phyloP scores from a whole-genome alignment of 1,140 invertebrate genomes.

The Cyphomyrmex costatus region DNA sequence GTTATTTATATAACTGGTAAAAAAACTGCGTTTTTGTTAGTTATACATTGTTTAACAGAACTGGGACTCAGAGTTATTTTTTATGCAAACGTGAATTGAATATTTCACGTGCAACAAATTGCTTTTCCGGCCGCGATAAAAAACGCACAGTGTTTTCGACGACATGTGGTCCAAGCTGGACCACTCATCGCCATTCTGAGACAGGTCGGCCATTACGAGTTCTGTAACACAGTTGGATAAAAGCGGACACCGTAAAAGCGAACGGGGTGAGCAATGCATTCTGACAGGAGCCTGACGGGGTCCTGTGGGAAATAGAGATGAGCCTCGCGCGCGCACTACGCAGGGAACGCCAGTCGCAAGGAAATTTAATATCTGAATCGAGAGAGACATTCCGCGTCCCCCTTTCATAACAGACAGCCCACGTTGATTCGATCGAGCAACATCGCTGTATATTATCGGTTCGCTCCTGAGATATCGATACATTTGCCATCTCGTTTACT shows the following conservation, averaged over 20 bases:
- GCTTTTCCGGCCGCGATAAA: neutral
- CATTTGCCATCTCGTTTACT: slow-evolving; percentile 22
- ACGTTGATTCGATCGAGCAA: slow-evolving; percentile 1
- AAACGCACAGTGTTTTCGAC: slow-evolving; percentile 12
- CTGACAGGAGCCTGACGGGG: slow-evolving; percentile 22
- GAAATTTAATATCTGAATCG: slow-evolving; percentile 77
- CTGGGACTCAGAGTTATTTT: neutral
- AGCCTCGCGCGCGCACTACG: slow-evolving; percentile 16
- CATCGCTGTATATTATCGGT: slow-evolving; percentile 3
- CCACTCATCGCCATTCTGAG: slow-evolving; percentile 25
- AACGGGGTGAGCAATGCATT: slow-evolving; percentile 24
- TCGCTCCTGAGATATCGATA: slow-evolving; percentile 35
- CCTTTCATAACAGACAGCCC: slow-evolving; percentile 13
- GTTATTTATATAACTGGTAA: neutral
- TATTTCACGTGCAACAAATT: neutral
- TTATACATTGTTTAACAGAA: neutral
- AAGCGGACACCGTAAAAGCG: slow-evolving; percentile 31
- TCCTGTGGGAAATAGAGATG: slow-evolving; percentile 70
- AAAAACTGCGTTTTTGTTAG: neutral
- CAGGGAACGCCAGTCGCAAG: slow-evolving; percentile 33
- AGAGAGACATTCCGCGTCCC: slow-evolving; percentile 50
- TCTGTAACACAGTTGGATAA: slow-evolving; percentile 28
- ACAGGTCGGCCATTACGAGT: slow-evolving; percentile 42
- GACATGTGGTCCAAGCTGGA: neutral
- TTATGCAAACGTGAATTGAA: neutral